Conservation (phyloP, 2,888 invertebrate genomes). For the Eristalis arbustorum region DNA sequence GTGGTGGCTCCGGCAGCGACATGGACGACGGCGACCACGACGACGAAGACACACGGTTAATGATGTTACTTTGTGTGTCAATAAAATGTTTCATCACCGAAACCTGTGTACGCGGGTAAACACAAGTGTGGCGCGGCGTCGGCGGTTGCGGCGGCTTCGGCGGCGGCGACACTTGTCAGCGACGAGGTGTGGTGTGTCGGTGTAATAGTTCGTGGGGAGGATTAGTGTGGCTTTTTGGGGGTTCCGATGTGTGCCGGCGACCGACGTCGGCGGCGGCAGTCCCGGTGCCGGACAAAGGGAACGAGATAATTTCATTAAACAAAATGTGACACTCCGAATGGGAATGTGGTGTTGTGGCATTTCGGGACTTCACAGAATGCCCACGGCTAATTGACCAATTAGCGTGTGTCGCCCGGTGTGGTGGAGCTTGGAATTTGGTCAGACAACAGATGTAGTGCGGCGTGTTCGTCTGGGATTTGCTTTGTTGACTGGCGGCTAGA, state of each 20-base stretch:
- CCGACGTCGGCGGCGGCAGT: not conserved
- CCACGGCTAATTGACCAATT: constrained; percentile 61
- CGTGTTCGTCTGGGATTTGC: not conserved
- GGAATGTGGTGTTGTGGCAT: constrained; percentile 26
- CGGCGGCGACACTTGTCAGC: constrained; percentile 45
- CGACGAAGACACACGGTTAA: constrained; percentile 48
- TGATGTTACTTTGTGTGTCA: constrained; percentile 70
- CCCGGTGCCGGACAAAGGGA: constrained; percentile 26
- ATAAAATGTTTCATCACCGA: constrained; percentile 69
- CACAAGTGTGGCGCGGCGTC: constrained; percentile 15
- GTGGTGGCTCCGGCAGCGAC: not conserved
- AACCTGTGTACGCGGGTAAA: constrained; percentile 59
- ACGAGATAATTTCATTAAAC: constrained; percentile 57
- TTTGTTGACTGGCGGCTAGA: not conserved
- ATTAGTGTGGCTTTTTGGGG: constrained; percentile 33
- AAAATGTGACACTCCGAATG: constrained; percentile 59
- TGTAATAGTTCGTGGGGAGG: constrained; percentile 26
- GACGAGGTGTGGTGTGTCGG: constrained; percentile 31
- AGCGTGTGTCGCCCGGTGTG: constrained; percentile 8
- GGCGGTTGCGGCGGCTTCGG: not conserved
- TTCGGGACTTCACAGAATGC: constrained; percentile 26
- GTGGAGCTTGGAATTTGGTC: not conserved
- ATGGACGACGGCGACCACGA: not conserved
- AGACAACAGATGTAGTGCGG: not conserved
- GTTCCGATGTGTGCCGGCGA: not conserved